These are phyloP conservation scores for Maccullochella peelii DNA, from an alignment of 2,113 vertebrate genomes.

Conservation along the genomic window DNA sequence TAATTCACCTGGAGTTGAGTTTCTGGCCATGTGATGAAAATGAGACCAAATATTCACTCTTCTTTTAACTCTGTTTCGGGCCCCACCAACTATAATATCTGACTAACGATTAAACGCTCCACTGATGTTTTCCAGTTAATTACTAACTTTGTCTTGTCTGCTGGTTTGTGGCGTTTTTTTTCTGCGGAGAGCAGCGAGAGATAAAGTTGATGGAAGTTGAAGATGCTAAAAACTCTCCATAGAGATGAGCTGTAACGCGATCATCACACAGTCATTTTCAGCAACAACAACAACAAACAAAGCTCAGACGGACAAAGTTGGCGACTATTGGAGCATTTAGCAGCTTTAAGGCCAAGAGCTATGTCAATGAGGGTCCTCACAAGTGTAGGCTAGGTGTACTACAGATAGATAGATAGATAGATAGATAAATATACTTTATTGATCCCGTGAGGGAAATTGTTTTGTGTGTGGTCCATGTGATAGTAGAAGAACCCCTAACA, in stretches of 20 bases:
- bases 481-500: background rate
- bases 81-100: background rate
- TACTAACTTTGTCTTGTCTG: background rate
- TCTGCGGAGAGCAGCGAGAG: background rate
- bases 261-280: background rate
- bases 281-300: background rate
- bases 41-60: background rate
- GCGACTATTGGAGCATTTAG: background rate
- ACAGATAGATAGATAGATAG: too few relatives aligned
- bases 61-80: background rate
- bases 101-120: background rate
- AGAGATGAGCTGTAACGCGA: too few relatives aligned
- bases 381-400: too few relatives aligned
- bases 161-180: too few relatives aligned
- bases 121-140: background rate
- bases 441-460: too few relatives aligned
- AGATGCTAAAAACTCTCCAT: background rate
- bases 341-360: background rate
- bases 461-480: slow-evolving; percentile 13
- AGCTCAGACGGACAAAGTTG: background rate
- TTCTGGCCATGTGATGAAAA: background rate
- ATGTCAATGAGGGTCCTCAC: background rate
- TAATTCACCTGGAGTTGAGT: background rate
- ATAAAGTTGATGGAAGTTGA: background rate
- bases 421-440: too few relatives aligned